A percentile compares a stretch with the other conserved stretches of the same genome.
phyloP scores from a whole-genome alignment of 1,140 invertebrate species.

The Cecropterus lyciades region DNA sequence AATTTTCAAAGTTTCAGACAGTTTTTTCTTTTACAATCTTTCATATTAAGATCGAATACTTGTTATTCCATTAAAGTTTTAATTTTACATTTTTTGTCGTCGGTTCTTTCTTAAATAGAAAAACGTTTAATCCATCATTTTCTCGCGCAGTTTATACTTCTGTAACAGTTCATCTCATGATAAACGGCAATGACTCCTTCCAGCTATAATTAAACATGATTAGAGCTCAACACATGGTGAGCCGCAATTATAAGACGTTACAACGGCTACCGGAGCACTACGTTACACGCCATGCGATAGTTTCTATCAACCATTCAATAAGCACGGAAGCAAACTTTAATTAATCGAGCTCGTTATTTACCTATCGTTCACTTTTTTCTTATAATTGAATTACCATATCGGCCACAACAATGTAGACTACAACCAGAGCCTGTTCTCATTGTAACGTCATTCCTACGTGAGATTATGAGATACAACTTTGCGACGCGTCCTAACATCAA shows the following conservation, averaged over 20 bases:
- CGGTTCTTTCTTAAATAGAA: conserved; percentile 46
- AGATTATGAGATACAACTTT: too few relatives aligned
- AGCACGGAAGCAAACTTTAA: conserved; percentile 70
- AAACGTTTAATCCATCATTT: conserved; percentile 56
- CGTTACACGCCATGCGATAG: conserved; percentile 71
- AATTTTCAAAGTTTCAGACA: not conserved
- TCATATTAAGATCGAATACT: too few relatives aligned
- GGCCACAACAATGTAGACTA: conserved; percentile 1
- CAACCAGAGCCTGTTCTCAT: not conserved
- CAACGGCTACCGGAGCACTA: conserved; percentile 60
- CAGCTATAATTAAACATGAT: conserved; percentile 80
- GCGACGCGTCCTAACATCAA: conserved; percentile 46
- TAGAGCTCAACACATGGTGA: conserved; percentile 79
- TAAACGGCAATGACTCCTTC: conserved; percentile 78
- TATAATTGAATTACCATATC: conserved; percentile 33
- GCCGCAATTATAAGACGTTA: conserved; percentile 76
- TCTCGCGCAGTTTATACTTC: conserved; percentile 62
- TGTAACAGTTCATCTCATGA: conserved; percentile 82
- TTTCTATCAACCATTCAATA: conserved; percentile 72
- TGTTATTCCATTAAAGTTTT: not conserved
- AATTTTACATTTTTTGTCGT: conserved; percentile 9
- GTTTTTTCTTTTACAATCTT: too few relatives aligned
- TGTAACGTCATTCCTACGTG: conserved; percentile 2
- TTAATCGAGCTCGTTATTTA: conserved; percentile 53
- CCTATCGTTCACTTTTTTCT: conserved; percentile 46